Evolutionary conservation across 2,113 vertebrate species (phyloP).

Genomic region (Ciconia stormi): DNA sequence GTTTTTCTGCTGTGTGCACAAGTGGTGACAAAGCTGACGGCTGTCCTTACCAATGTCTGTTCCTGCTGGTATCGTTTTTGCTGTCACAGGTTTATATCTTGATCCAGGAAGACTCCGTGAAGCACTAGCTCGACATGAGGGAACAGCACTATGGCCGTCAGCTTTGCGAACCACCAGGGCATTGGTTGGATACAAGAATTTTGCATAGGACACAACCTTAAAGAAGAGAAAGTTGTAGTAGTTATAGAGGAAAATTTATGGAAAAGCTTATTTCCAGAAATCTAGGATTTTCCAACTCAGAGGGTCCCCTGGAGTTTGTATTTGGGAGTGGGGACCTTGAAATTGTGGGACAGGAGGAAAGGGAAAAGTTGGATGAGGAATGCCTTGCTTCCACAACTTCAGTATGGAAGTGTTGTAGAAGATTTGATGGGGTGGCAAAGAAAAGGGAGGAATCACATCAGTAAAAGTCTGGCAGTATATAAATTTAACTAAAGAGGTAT

Average conservation of each 20-base stretch:
- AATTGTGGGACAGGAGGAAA: neutral
- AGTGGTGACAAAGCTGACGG: neutral
- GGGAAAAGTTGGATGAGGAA: neutral
- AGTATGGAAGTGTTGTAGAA: neutral
- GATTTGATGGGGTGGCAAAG: neutral
- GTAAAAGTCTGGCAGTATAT: neutral
- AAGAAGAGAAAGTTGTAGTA: neutral
- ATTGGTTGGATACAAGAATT: conserved; percentile 92
- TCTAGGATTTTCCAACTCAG: neutral
- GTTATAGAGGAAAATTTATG: neutral
- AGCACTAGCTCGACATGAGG: conserved; percentile 74
- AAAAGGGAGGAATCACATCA: neutral
- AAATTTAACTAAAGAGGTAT: neutral
- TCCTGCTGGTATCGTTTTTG: conserved; percentile 77
- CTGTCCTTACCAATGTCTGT: conserved; percentile 83
- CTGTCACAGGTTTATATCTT: conserved; percentile 75
- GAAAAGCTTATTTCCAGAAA: neutral
- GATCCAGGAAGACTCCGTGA: conserved; percentile 76
- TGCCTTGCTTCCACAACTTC: neutral
- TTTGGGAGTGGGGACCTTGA: neutral
- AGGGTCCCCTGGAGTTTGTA: neutral
- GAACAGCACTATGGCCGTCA: conserved; percentile 73
- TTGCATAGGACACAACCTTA: conserved; percentile 95
- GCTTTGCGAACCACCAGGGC: conserved; percentile 87
- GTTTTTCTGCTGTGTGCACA: neutral